These are phyloP conservation scores for Chlorodrepanis virens DNA, from an alignment of 2,113 vertebrate genomes.

Conservation along the genomic window DNA sequence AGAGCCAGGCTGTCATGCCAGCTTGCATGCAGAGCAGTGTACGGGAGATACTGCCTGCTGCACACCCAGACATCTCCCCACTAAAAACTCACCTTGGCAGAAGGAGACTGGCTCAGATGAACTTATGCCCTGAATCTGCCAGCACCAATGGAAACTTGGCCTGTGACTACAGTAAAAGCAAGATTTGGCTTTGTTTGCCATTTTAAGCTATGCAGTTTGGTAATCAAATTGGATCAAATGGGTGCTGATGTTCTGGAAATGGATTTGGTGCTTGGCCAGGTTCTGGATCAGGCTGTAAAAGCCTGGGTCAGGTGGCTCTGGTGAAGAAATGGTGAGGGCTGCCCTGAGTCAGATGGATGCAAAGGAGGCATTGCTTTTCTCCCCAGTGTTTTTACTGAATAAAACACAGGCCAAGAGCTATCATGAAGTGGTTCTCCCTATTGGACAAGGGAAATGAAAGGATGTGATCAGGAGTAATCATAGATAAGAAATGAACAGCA, in stretches of 20 bases:
- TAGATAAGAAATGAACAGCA: background rate
- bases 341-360: background rate
- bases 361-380: background rate
- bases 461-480: background rate
- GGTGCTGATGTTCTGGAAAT: background rate
- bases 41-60: background rate
- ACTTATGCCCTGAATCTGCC: background rate
- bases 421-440: background rate
- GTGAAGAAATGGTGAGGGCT: background rate
- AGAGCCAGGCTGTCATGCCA: background rate
- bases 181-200: background rate
- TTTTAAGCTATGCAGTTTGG: background rate
- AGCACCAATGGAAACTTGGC: background rate
- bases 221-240: background rate
- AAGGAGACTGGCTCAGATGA: background rate
- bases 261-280: background rate
- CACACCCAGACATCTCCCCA: background rate
- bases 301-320: background rate
- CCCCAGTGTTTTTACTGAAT: background rate
- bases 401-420: background rate
- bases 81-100: background rate
- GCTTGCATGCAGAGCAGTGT: background rate
- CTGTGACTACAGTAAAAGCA: background rate
- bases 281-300: background rate
- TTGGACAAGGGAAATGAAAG: background rate